phyloP scores from a whole-genome alignment of 1,140 invertebrate genomes.

The Trichonephila clavata region DNA sequence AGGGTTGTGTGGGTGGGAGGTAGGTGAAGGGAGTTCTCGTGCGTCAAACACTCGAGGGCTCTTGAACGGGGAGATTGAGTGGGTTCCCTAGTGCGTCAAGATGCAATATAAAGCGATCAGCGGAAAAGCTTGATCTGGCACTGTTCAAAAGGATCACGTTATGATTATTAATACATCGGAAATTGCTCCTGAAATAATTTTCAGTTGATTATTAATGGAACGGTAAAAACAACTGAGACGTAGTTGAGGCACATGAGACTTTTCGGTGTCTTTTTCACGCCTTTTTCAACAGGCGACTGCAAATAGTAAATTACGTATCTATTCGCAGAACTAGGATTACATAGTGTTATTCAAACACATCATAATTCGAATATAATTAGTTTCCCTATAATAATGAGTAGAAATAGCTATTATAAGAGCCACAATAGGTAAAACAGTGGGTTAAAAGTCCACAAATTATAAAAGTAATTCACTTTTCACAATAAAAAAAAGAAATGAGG shows the following conservation, averaged over 20 bases:
- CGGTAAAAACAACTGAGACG: neutral
- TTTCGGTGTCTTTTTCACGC: neutral
- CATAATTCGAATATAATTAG: too few species aligned
- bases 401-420: too few species aligned
- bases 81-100: slow-evolving; percentile 39
- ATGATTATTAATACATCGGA: neutral
- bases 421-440: too few species aligned
- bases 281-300: too few species aligned
- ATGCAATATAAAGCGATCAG: neutral
- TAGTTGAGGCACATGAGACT: neutral
- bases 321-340: too few species aligned
- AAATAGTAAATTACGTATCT: too few species aligned
- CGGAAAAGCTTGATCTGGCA: neutral
- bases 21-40: neutral
- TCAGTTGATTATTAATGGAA: neutral
- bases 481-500: too few species aligned
- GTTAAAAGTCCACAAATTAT: too few species aligned
- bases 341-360: too few species aligned
- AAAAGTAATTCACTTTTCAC: too few species aligned
- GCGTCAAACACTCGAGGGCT: slow-evolving; percentile 64
- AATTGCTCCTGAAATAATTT: neutral
- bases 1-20: neutral
- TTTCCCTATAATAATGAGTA: too few species aligned
- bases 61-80: slow-evolving; percentile 57
- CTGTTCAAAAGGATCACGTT: neutral